Evolutionary conservation across 2,888 invertebrate genomes (phyloP), one percentile per base, ranked within the genome.

Genomic region (Lordiphosa andalusiaca): DNA sequence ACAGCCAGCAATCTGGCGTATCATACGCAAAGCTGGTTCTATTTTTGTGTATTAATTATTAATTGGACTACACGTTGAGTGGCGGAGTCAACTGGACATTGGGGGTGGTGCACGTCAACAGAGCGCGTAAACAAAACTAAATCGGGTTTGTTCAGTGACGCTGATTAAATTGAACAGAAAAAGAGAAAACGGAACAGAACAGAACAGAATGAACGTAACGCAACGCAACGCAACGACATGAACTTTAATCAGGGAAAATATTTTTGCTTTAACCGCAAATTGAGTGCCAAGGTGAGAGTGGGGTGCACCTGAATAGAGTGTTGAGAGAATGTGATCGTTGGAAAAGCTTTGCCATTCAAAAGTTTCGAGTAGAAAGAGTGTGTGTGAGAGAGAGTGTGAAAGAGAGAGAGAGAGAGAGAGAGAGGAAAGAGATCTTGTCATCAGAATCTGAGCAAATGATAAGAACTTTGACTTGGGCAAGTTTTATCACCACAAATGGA

Each of bases 111-210:
- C 36, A 41, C 83, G 42, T 64, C 4, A 52, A 21, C 51, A 56
- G 51, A 56, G 51, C 55, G 57, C 65, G 52, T 40, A 44, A 62
- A 67, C 30, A 56, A 49, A 62, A 84, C 85, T 82, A 60, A 84
- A 62, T n/a, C 4, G 12, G 56, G 36, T 57, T 49, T 47, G 47
- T 40, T 52, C 44, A 13, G 46, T 42, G 48, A 47, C 46, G 21
- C 16, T 53, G 53, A 49, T 71, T 78, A 73, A 78, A 69, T 84
- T 47, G 44, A 37, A 12, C 10, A 6, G 23, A 23, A 48, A 19
- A 3, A 38, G 23, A 16, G 16, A 16, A 16, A 1, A 16, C 16
- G 2, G 16, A 16, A 16, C 12, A 7, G 39, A 12, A 7, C 38
- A 16, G 16, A 1, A 16, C 16, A 16, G 55, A 48, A 58, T 16